Conservation (phyloP, 1,140 invertebrate genomes). For the Orchesella cincta region DNA sequence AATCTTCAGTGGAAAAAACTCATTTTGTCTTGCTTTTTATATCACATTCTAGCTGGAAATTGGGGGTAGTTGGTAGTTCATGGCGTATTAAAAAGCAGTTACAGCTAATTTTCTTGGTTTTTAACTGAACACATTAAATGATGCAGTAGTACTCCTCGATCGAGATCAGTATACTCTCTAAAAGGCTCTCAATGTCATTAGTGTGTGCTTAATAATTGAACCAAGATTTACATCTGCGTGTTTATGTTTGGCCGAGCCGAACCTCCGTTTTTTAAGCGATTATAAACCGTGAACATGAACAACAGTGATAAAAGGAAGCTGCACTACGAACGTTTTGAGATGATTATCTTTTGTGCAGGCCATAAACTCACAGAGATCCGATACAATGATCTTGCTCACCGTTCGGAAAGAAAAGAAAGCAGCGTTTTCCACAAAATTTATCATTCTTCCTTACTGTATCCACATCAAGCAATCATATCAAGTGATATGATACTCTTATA, state of each 20-base stretch:
- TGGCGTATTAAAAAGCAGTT: conserved; percentile 22
- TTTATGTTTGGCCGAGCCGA: too few relatives aligned
- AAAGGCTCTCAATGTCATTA: neutral
- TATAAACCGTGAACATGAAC: too few relatives aligned
- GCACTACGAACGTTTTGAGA: too few relatives aligned
- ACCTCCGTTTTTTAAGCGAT: too few relatives aligned
- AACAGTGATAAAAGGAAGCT: too few relatives aligned
- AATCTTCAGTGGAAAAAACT: neutral
- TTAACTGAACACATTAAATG: too few relatives aligned
- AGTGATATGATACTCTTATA: neutral
- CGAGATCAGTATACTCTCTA: neutral
- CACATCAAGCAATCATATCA: neutral
- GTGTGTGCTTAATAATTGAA: neutral
- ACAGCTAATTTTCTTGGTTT: conserved; percentile 9
- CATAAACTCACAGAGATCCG: neutral
- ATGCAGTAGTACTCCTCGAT: neutral
- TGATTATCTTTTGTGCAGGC: too few relatives aligned
- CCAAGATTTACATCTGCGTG: too few relatives aligned
- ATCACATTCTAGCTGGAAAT: neutral
- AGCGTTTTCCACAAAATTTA: neutral
- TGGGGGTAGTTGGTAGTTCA: neutral
- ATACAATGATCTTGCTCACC: neutral
- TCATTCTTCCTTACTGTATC: neutral
- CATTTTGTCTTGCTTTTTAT: neutral
- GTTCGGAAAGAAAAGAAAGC: neutral